A percentile compares a stretch with the other conserved stretches of the same genome.
These are phyloP conservation scores for Australoheros scitulus DNA, from an alignment of 2,113 vertebrate genomes.

Conservation along the genomic window DNA sequence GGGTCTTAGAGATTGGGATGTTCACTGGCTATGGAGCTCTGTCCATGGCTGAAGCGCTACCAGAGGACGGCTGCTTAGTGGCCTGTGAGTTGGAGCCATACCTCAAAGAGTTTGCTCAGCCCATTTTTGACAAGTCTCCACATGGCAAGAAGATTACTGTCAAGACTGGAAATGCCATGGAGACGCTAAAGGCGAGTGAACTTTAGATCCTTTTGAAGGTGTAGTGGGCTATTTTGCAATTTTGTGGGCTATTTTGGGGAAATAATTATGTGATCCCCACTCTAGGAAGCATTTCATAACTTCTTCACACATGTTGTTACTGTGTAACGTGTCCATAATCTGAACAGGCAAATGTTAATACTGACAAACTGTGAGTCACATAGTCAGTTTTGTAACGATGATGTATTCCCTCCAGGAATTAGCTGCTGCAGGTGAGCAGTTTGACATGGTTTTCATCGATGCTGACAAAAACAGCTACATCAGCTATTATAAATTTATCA, in stretches of 20 bases:
- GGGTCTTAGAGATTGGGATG: conserved; percentile 77
- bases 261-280: too few species aligned
- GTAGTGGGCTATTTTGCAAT: neutral
- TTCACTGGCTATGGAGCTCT: conserved; percentile 77
- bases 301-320: neutral
- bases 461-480: conserved; percentile 84
- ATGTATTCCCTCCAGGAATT: conserved; percentile 71
- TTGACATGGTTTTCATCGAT: conserved; percentile 87
- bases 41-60: conserved; percentile 77
- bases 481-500: conserved; percentile 85
- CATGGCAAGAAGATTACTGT: conserved; percentile 78
- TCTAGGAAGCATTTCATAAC: neutral
- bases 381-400: neutral
- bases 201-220: neutral
- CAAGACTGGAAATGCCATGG: conserved; percentile 72
- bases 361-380: neutral
- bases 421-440: conserved; percentile 78
- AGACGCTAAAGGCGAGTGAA: conserved; percentile 74
- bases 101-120: conserved; percentile 76
- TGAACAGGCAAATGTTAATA: neutral
- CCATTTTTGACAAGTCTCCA: conserved; percentile 77
- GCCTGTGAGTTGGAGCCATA: conserved; percentile 69
- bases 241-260: too few species aligned
- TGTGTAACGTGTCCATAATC: neutral
- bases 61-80: conserved; percentile 76